phyloP scores from a whole-genome alignment of 2,797 vertebrate genomes.

The Holocentrus rufus region DNA sequence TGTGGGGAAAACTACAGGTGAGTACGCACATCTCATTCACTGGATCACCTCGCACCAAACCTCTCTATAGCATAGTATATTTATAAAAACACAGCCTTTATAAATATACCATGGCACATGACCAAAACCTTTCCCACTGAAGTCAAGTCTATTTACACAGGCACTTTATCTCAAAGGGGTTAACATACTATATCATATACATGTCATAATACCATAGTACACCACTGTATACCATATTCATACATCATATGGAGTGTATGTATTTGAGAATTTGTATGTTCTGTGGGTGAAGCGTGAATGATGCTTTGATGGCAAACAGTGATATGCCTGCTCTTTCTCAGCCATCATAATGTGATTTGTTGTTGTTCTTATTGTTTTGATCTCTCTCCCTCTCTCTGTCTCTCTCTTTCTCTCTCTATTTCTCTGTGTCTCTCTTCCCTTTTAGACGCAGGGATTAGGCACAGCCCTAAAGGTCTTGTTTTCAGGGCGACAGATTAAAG shows the following conservation, averaged over 20 bases:
- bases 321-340: neutral
- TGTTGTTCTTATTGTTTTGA: conserved; percentile 9
- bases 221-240: too few relatives aligned
- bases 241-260: too few relatives aligned
- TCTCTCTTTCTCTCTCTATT: too few relatives aligned
- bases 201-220: too few relatives aligned
- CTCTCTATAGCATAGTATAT: too few relatives aligned
- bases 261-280: neutral
- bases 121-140: too few relatives aligned
- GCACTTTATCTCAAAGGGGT: too few relatives aligned
- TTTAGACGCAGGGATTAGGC: conserved; percentile 93
- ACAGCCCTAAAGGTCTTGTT: conserved; percentile 94
- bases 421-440: neutral
- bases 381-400: conserved; percentile 1
- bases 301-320: neutral
- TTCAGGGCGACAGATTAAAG: conserved; percentile 89
- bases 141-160: too few relatives aligned
- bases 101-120: too few relatives aligned
- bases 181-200: too few relatives aligned
- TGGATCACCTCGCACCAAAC: neutral
- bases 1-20: conserved; percentile 97
- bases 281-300: neutral
- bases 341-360: neutral
- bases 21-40: neutral
- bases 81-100: too few relatives aligned